Evolutionary conservation across 1,140 invertebrate genomes (phyloP).

Genomic region (Dinoponera quadriceps): DNA sequence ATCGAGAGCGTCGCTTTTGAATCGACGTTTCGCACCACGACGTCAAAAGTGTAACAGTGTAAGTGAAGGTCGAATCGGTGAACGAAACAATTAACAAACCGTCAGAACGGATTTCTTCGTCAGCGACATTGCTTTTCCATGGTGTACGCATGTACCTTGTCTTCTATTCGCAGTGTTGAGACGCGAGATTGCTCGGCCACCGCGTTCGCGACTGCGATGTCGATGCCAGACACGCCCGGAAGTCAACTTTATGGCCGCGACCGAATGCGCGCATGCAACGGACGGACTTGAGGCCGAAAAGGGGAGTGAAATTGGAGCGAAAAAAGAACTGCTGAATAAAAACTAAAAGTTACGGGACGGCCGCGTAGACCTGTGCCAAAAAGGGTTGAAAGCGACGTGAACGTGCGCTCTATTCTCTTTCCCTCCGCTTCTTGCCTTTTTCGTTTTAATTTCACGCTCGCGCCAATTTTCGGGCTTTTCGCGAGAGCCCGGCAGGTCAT

Average conservation of each 20-base stretch:
- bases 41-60: neutral
- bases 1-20: neutral
- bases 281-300: conserved; percentile 52
- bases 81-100: neutral
- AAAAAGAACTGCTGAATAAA: conserved; percentile 60
- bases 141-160: conserved; percentile 23
- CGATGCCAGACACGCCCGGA: conserved; percentile 56
- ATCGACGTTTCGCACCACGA: neutral
- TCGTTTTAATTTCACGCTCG: conserved; percentile 60
- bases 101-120: neutral
- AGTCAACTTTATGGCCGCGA: conserved; percentile 52
- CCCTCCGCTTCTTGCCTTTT: conserved; percentile 38
- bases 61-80: neutral
- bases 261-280: conserved; percentile 48
- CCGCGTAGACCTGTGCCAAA: conserved; percentile 54
- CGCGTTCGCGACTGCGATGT: conserved; percentile 52
- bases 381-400: conserved; percentile 60
- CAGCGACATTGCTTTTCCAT: neutral
- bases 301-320: conserved; percentile 58
- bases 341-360: conserved; percentile 61
- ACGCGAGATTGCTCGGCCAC: conserved; percentile 39
- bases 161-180: conserved; percentile 37
- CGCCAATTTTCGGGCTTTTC: conserved; percentile 60
- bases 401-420: conserved; percentile 59
- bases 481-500: conserved; percentile 44